Evolutionary conservation across 1,140 invertebrate genomes (phyloP).

Genomic region (Limonius californicus): DNA sequence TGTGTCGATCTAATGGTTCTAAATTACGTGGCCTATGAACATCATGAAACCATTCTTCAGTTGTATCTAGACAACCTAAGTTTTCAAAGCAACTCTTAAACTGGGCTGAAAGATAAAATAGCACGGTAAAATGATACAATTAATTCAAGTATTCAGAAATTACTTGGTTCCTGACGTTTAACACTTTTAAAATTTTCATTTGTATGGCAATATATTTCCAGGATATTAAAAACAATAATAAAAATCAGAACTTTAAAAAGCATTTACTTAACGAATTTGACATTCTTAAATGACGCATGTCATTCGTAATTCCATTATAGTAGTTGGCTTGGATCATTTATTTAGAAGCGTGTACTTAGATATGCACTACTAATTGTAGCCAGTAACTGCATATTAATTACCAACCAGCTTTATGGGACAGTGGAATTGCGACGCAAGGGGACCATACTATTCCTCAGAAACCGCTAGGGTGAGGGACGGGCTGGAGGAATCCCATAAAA

Average conservation of each 20-base stretch:
- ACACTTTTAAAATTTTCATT: no score
- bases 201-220: background rate
- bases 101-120: constrained; percentile 33
- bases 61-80: constrained; percentile 39
- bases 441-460: no score
- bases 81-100: constrained; percentile 39
- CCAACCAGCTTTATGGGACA: no score
- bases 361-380: no score
- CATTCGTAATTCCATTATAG: no score
- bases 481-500: no score
- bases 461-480: no score
- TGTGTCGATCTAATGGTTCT: constrained; percentile 38
- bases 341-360: no score
- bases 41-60: constrained; percentile 39
- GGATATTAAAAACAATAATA: background rate
- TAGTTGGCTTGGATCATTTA: no score
- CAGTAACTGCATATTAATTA: no score
- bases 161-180: background rate
- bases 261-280: background rate
- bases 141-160: background rate
- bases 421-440: no score
- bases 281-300: background rate
- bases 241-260: background rate
- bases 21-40: constrained; percentile 39
- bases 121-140: no score